phyloP scores from a whole-genome alignment of 2,797 vertebrate genomes.

The Urocyon cinereoargenteus region DNA sequence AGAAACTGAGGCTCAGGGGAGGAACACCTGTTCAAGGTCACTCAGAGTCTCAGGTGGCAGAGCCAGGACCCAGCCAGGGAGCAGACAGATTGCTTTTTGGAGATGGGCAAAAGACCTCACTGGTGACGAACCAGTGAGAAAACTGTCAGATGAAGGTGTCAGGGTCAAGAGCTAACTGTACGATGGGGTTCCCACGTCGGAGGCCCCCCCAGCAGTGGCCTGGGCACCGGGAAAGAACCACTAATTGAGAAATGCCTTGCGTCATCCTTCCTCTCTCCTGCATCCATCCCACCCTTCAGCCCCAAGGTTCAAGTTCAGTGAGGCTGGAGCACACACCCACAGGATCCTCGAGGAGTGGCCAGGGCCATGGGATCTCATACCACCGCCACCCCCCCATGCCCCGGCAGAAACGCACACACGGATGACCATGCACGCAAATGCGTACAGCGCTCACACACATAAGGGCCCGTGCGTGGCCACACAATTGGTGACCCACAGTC shows the following conservation, averaged over 20 bases:
- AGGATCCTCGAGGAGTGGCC: neutral
- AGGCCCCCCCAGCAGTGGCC: neutral
- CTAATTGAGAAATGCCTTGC: neutral
- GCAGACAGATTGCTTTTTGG: neutral
- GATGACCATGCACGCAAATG: neutral
- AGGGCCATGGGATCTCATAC: neutral
- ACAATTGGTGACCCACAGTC: neutral
- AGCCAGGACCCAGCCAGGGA: neutral
- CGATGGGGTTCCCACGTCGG: neutral
- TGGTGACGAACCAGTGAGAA: neutral
- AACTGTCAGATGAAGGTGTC: neutral
- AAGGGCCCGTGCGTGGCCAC: neutral
- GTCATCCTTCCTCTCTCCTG: neutral
- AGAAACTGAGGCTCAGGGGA: conserved; percentile 56
- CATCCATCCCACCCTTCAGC: neutral
- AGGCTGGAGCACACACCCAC: neutral
- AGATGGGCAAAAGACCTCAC: neutral
- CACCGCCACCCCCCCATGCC: neutral
- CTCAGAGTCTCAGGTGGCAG: neutral
- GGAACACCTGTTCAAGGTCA: neutral
- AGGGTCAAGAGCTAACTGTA: neutral
- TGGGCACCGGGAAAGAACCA: neutral
- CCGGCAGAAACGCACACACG: neutral
- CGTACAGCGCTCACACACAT: fast-evolving
- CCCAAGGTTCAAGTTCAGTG: neutral